These are phyloP conservation scores for Ciconia nigra DNA, from an alignment of 2,797 vertebrate genomes.

Conservation along the genomic window DNA sequence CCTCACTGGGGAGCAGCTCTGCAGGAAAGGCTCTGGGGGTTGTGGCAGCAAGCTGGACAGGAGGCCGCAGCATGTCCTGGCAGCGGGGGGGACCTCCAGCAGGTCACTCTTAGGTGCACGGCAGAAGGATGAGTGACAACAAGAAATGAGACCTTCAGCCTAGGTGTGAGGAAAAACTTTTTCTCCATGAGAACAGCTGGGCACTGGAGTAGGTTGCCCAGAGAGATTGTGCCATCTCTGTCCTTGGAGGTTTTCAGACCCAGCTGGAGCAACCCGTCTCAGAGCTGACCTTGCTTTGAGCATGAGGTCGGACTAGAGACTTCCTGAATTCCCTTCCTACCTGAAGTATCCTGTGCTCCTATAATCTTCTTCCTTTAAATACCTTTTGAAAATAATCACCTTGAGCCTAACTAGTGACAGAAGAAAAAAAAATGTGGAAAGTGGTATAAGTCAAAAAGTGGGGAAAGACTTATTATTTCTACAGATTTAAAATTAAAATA, in stretches of 20 bases:
- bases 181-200: not conserved
- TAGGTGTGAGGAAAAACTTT: not conserved
- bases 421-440: not conserved
- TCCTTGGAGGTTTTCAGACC: not conserved
- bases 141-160: not conserved
- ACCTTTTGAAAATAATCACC: not conserved
- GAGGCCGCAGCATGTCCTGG: not conserved
- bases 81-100: not conserved
- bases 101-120: not conserved
- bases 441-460: not conserved
- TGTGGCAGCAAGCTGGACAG: not conserved
- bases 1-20: not conserved
- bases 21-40: fast-evolving
- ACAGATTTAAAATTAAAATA: not conserved
- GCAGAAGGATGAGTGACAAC: not conserved
- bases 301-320: not conserved
- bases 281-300: not conserved
- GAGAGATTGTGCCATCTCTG: fast-evolving
- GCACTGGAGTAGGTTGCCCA: not conserved
- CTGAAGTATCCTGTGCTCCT: not conserved
- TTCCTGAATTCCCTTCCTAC: not conserved
- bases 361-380: not conserved
- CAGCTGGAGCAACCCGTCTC: not conserved
- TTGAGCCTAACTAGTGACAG: not conserved
- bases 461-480: not conserved